phyloP scores from a whole-genome alignment of 1,140 invertebrate genomes.

The Diorhabda sublineata region DNA sequence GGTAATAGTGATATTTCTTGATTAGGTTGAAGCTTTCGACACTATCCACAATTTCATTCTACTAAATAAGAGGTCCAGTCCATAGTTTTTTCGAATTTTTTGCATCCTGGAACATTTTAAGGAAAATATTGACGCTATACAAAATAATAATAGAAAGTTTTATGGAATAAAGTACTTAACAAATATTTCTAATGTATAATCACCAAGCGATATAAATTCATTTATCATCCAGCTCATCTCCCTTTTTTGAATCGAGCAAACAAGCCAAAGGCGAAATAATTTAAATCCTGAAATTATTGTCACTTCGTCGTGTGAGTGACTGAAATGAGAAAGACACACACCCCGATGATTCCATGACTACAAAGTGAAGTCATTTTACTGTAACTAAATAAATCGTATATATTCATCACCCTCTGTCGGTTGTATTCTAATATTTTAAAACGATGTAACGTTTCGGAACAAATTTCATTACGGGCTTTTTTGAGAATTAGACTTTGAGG shows the following conservation, averaged over 20 bases:
- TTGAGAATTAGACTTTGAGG: background rate
- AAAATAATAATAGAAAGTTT: too few relatives aligned
- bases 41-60: too few relatives aligned
- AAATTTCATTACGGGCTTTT: conserved; percentile 17
- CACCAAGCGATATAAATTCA: conserved; percentile 12
- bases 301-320: conserved; percentile 24
- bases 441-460: background rate
- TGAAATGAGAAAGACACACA: conserved; percentile 28
- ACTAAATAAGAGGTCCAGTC: too few relatives aligned
- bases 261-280: conserved; percentile 27
- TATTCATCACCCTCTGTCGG: background rate
- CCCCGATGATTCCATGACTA: conserved; percentile 22
- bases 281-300: conserved; percentile 40
- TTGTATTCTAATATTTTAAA: conserved; percentile 17
- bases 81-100: too few relatives aligned
- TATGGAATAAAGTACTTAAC: too few relatives aligned
- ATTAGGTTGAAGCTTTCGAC: too few relatives aligned
- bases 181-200: background rate
- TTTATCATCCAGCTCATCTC: conserved; percentile 8
- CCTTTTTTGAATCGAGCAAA: background rate
- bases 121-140: too few relatives aligned
- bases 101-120: too few relatives aligned
- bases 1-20: too few relatives aligned
- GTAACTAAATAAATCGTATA: conserved; percentile 33
- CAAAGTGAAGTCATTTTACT: conserved; percentile 31